Evolutionary conservation across 2,888 invertebrate species (phyloP), one percentile per base, ranked within the genome.

Genomic region (Drosophila infuscata): DNA sequence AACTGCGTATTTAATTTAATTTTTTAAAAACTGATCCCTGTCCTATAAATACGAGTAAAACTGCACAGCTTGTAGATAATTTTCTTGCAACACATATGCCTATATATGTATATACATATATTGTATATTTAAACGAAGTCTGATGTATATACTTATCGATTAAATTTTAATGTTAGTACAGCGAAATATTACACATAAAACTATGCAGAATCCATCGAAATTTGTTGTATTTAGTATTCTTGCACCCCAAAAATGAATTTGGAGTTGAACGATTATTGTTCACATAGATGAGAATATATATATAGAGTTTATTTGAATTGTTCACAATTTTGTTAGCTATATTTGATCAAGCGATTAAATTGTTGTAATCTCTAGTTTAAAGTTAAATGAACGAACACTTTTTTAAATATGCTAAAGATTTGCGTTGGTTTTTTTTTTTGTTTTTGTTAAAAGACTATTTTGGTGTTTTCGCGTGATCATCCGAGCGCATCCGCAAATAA

Each of bases 61-160:
- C 41, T 11, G 30, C 30, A 43, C 29, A 43, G 53, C 30, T 46
- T 32, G 17, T 60, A 29, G 35, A 57, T 66, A 41, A 29, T 59
- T 59, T 70, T 73, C 53, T 71, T 83, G 70, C 72, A 80, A 77
- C 84, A 89, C 68, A 77, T 74, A 72, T 59, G 46, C 20, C 15
- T 29, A 58, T 54, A 46, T 77, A 65, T 35, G 11, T 12, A 25
- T 46, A 46, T 58, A 57, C 62, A 65, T 63, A 53, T 69, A 33
- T 49, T 76, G 70, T 84, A 82, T 87, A 76, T 83, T 87, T 87
- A 81, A 85, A 81, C 81, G 81, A 81, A 88, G 53, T 71, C 43
- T 73, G 70, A 59, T 81, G 62, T 81, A 77, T 83, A 76, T 82
- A 62, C 71, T 82, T 77, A 68, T 81, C 36, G 76, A 72, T 69